Conservation (phyloP, 2,888 invertebrate species). For the Acrobasis suavella region DNA sequence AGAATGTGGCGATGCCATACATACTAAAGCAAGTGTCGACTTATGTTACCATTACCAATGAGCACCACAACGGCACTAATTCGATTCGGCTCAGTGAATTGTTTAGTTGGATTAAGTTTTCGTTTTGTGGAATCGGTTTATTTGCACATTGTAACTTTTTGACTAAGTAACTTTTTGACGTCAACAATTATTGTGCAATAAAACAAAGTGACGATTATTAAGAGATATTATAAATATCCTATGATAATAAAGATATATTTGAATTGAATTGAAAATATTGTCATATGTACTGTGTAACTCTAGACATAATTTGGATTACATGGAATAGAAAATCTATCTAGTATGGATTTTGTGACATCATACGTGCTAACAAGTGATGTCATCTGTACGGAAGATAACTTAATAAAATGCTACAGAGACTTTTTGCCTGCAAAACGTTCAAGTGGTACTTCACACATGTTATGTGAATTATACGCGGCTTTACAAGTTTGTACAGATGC, state of each 20-base stretch:
- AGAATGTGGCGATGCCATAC: not conserved
- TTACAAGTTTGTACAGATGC: slow-evolving; percentile 20
- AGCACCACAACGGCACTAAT: not conserved
- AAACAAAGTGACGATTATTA: too few relatives aligned
- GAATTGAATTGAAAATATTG: not conserved
- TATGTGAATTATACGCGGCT: slow-evolving; percentile 7
- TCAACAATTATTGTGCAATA: too few relatives aligned
- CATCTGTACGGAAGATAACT: slow-evolving; percentile 1
- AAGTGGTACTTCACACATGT: slow-evolving; percentile 4
- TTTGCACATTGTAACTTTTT: too few relatives aligned
- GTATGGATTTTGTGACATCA: slow-evolving; percentile 10
- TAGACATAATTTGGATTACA: not conserved
- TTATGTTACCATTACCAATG: not conserved
- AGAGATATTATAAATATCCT: too few relatives aligned
- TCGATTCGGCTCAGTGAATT: slow-evolving; percentile 3
- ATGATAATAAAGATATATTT: too few relatives aligned
- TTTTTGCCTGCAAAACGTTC: slow-evolving; percentile 2
- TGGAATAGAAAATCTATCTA: not conserved
- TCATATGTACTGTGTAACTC: not conserved
- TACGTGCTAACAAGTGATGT: slow-evolving; percentile 17
- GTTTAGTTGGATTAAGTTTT: not conserved
- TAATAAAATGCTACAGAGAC: slow-evolving; percentile 5
- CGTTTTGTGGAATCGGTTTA: not conserved
- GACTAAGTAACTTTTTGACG: too few relatives aligned
- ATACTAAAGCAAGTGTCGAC: not conserved